Conservation (phyloP, 2,113 vertebrate genomes). For the Dipodomys ordii region DNA sequence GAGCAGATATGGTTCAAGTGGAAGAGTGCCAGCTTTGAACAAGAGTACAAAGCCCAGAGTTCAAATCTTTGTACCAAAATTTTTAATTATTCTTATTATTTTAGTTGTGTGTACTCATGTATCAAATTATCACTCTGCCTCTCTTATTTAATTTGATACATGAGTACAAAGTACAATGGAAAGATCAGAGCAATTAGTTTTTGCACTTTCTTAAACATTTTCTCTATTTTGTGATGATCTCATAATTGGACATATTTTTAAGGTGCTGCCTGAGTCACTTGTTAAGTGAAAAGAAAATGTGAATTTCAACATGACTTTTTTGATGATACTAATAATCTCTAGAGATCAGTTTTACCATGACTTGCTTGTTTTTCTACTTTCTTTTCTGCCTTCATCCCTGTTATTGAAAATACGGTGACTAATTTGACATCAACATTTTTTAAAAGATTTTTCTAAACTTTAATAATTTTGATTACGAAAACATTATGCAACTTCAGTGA, state of each 20-base stretch:
- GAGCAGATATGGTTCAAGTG: too few species aligned
- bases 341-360: background rate
- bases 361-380: background rate
- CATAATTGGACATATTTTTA: background rate
- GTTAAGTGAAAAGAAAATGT: background rate
- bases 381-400: background rate
- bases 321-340: background rate
- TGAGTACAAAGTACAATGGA: background rate
- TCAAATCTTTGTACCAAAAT: too few species aligned
- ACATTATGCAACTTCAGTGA: background rate
- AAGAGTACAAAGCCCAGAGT: too few species aligned
- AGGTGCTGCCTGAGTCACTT: background rate
- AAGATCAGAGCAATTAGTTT: background rate
- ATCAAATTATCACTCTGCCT: too few species aligned
- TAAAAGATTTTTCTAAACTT: background rate
- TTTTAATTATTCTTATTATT: background rate
- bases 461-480: background rate
- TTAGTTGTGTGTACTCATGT: background rate
- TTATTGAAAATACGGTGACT: background rate
- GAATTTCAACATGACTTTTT: background rate
- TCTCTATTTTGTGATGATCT: too few species aligned
- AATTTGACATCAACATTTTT: background rate
- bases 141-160: background rate
- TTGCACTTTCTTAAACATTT: background rate
- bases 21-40: too few species aligned